These are phyloP conservation scores for Callopanchax toddi DNA, from an alignment of 2,113 vertebrate genomes.

Conservation along the genomic window DNA sequence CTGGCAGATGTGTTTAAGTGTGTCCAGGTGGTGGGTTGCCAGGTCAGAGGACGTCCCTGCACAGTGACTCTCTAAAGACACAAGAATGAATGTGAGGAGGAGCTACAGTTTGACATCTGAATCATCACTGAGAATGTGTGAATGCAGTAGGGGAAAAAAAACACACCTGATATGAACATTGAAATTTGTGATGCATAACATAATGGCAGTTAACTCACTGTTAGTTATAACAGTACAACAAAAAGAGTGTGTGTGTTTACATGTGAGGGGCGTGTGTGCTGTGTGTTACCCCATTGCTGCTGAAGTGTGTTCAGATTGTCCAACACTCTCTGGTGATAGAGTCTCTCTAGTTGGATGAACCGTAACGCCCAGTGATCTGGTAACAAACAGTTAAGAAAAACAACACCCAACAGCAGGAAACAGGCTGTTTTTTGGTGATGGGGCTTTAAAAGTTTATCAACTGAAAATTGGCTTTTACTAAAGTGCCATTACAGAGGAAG, in stretches of 20 bases:
- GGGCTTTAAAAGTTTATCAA: too few relatives aligned
- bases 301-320: constrained; percentile 91
- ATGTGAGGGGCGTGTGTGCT: neutral
- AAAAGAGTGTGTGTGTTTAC: neutral
- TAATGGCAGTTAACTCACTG: neutral
- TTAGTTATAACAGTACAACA: neutral
- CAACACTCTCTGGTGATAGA: constrained; percentile 92
- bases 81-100: neutral
- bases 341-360: constrained; percentile 91
- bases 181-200: too few relatives aligned
- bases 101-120: too few relatives aligned
- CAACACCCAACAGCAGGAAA: neutral
- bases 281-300: constrained; percentile 88
- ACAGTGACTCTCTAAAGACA: constrained; percentile 84
- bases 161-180: too few relatives aligned
- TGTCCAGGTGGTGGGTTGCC: constrained; percentile 84
- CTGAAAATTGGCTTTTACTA: too few relatives aligned
- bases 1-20: constrained; percentile 87
- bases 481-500: too few relatives aligned
- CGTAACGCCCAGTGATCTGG: constrained; percentile 92
- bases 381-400: constrained; percentile 76
- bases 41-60: constrained; percentile 76
- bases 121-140: too few relatives aligned
- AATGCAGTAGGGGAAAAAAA: too few relatives aligned
- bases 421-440: too few relatives aligned